Evolutionary conservation across 1,140 invertebrate species (phyloP), one percentile per base, ranked within the genome.

Genomic region (Tribolium madens): DNA sequence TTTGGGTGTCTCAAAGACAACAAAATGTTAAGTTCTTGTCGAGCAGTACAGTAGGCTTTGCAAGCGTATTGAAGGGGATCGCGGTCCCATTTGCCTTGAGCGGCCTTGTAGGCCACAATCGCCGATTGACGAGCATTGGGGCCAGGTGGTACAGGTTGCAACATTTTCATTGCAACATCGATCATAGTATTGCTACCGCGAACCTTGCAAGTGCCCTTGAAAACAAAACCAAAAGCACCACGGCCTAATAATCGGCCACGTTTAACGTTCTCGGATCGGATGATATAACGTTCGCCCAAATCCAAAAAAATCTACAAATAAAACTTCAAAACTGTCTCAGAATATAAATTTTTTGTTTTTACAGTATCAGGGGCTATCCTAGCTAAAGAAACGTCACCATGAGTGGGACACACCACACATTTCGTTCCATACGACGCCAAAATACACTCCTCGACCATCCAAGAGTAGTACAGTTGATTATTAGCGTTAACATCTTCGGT

Each of bases 221-320:
- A 98, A 0, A 99, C 98, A 85, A 98, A 97, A 0, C 98, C 98
- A 89, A 99, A 99, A 0, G 97, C 97, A 0, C 98, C 98, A 33
- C 97, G 91, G 0, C 98, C 98, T n/a, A 98, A 86, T 84, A 96
- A 88, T 75, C 91, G 90, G 0, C 94, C 95, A 64, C 93, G 87
- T 33, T 92, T 91, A 2, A 99, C 91, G 75, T 93, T 91, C 47
- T 96, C 93, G 42, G 93, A 90, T 77, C 91, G 91, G 48, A 98
- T 94, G 0, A 97, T 87, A 73, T 93, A 89, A 48, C 92, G 88
- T 26, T 94, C 91, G 1, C 93, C 94, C 12, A 99, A 88, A 87
- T 99, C 97, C 75, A 95, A 88, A 81, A 99, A 97, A 33, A 96
- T 90, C 90, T 94, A 84, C 15, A 83, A 80, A 9, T 52, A 71